Evolutionary conservation across 2,797 vertebrate genomes (phyloP).

Genomic region (Sternotherus odoratus): DNA sequence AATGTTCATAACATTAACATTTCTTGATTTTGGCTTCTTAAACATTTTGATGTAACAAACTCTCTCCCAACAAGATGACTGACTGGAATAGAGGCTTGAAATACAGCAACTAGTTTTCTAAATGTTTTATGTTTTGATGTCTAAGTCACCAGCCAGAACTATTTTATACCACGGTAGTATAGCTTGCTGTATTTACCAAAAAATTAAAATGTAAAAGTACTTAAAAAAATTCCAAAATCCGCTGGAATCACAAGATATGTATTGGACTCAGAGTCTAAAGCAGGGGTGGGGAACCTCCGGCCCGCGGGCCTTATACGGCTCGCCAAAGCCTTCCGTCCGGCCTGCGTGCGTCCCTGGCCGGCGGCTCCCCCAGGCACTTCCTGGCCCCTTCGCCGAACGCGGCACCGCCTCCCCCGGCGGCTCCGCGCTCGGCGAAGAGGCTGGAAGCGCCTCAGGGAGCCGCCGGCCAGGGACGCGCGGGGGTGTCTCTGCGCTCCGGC

Average conservation of each 20-base stretch:
- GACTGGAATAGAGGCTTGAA: background rate
- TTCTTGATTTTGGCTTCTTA: background rate
- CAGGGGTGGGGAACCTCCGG: no score
- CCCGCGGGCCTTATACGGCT: no score
- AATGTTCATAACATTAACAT: background rate
- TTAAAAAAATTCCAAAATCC: background rate
- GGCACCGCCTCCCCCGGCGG: no score
- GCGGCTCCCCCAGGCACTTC: no score
- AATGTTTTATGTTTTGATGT: background rate
- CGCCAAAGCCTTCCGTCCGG: no score
- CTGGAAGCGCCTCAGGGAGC: no score
- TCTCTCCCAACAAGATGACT: background rate
- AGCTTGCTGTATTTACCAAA: background rate
- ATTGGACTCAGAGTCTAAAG: background rate
- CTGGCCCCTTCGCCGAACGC: no score
- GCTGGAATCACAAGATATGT: background rate
- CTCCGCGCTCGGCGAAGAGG: no score
- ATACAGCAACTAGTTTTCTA: background rate
- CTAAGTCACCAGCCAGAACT: background rate
- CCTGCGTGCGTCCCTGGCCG: no score
- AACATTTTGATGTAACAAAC: background rate
- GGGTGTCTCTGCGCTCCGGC: no score
- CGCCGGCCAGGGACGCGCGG: no score
- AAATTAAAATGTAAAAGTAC: background rate
- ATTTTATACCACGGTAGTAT: background rate